Base-by-base conservation (phyloP, 2,797 vertebrate species). In the Spheniscus humboldti region DNA sequence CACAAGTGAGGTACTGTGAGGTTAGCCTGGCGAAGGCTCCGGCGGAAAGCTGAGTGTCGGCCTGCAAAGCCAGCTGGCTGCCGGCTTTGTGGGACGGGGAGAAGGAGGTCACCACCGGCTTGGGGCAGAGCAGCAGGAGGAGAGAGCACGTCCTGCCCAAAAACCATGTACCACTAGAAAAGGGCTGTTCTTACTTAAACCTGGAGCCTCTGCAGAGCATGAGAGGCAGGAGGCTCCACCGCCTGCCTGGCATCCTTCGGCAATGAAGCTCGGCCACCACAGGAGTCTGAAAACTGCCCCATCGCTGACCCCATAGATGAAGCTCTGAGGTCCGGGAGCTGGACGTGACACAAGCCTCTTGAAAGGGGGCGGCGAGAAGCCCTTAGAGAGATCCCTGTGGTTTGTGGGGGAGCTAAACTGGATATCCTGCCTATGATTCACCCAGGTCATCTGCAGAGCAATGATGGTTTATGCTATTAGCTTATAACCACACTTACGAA, bases 1-100 rank as follows among this genome's bases (percentile, higher is more conserved):
- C 88, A 97, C 96, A 97, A 97, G 95, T 1, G 82, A 95, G 96
- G 96, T 75, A 96, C 96, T 97, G 96, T 97, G 95, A 97, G 96
- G 94, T 96, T 76, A 91, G 82, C 94, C 88, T 63, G 96, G 96
- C 87, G 12, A 43, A 86, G 86, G 86, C 86, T 94, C 45, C 37
- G 63, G 78, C 74, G 19, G 59, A 85, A 84, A 93, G 89, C 75
- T 27, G 30, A 93, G 90, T 13, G 81, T 62, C 25, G 53, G 93
- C 82, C 59, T 10, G 57, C 1, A 7, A 31, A 77, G 95, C 86
- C 92, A 88, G 91, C 94, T 92, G 95, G 91, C 92, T 96, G 94
- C 86, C 1, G 23, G 80, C 63, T 76, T 28, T 27, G 75, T 56
- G 92, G 85, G 89, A 23, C 5, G 41, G 87, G 91, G 67, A 92